Evolutionary conservation across 2,888 invertebrate genomes (phyloP).

Genomic region (Lasioglossum marginatum): DNA sequence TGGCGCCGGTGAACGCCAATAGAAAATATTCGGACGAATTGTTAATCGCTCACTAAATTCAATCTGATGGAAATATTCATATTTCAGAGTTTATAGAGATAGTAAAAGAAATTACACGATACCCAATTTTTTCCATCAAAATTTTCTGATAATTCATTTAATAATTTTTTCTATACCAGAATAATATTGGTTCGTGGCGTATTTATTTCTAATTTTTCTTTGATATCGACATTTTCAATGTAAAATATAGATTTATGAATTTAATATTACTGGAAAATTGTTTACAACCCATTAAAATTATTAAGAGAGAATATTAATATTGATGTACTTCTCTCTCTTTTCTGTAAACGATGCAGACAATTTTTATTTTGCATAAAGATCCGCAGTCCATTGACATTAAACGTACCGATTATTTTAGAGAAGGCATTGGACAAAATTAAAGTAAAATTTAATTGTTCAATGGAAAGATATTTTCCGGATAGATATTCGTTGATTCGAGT

Average conservation of each 20-base stretch:
- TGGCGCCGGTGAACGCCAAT: neutral
- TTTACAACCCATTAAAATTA: neutral
- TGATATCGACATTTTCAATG: neutral
- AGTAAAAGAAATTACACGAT: neutral
- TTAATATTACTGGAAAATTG: neutral
- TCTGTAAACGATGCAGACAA: neutral
- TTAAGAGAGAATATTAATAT: too few relatives aligned
- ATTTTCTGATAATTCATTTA: neutral
- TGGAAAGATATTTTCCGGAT: neutral
- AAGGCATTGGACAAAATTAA: neutral
- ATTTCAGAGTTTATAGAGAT: neutral
- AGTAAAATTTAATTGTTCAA: neutral
- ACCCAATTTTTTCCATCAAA: neutral
- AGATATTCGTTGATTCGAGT: neutral
- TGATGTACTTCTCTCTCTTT: neutral
- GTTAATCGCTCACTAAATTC: neutral
- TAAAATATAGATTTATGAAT: neutral
- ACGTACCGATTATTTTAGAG: too few relatives aligned
- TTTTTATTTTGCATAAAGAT: too few relatives aligned
- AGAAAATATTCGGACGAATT: neutral
- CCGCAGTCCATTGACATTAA: too few relatives aligned
- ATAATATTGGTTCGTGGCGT: neutral
- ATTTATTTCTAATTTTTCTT: neutral
- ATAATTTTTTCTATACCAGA: neutral
- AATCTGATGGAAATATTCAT: neutral